Conservation (phyloP, 1,140 invertebrate genomes). For the Drosophila miranda region DNA sequence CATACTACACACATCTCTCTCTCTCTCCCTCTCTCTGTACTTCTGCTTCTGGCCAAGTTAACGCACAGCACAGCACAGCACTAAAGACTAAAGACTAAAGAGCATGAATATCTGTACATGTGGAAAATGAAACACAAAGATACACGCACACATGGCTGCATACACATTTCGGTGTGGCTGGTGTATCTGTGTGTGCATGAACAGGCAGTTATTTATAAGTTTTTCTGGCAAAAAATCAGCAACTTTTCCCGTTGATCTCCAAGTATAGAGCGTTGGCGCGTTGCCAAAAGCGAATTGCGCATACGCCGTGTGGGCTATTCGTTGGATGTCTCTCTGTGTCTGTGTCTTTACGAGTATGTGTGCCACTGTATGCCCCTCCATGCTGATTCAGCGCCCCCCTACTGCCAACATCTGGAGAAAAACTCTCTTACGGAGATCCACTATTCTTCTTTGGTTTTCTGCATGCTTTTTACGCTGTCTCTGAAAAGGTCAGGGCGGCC, state of each 20-base stretch:
- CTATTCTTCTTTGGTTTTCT: slow-evolving; percentile 15
- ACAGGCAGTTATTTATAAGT: slow-evolving; percentile 82
- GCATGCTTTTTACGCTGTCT: slow-evolving; percentile 5
- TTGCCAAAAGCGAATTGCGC: slow-evolving; percentile 83
- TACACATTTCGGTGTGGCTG: background rate
- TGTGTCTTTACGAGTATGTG: slow-evolving; percentile 11
- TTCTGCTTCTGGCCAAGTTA: slow-evolving; percentile 37
- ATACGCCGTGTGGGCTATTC: slow-evolving; percentile 64
- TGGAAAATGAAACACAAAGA: slow-evolving; percentile 52
- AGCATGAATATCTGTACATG: slow-evolving; percentile 35
- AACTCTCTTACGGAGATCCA: slow-evolving; percentile 15
- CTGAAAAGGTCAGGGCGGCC: slow-evolving; percentile 33
- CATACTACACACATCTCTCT: slow-evolving; percentile 23
- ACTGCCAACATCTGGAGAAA: slow-evolving; percentile 34
- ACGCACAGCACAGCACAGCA: slow-evolving; percentile 33
- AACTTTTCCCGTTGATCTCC: slow-evolving; percentile 85
- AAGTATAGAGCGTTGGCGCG: slow-evolving; percentile 88
- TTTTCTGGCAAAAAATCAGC: slow-evolving; percentile 82
- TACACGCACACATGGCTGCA: slow-evolving; percentile 10
- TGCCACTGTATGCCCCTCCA: background rate
- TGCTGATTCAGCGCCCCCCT: background rate
- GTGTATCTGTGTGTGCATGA: slow-evolving; percentile 52
- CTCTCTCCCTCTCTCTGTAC: background rate
- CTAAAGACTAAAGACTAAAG: background rate
- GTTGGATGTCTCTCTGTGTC: slow-evolving; percentile 11